These are phyloP conservation scores for Nannoperca obscura DNA, from an alignment of 2,797 vertebrate genomes.

Conservation along the genomic window DNA sequence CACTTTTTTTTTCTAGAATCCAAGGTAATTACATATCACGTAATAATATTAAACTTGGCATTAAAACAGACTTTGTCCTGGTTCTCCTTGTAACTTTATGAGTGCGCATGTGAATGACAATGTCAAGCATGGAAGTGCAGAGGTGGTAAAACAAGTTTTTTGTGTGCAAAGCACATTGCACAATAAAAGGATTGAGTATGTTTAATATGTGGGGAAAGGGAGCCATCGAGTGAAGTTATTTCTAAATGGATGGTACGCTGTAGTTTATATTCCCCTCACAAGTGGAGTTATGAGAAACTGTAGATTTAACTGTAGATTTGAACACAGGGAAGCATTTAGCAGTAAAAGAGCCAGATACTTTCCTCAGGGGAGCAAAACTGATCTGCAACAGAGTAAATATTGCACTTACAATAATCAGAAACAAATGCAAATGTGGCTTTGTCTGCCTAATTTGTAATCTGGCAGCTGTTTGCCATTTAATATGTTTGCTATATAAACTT, in stretches of 20 bases:
- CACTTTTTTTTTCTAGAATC: conserved; percentile 19
- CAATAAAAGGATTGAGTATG: not conserved
- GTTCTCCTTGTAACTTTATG: conserved; percentile 38
- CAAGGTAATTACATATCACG: conserved; percentile 20
- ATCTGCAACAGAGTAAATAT: not conserved
- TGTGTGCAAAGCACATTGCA: not conserved
- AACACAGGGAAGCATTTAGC: conserved; percentile 4
- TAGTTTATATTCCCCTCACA: not conserved
- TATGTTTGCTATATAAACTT: not conserved
- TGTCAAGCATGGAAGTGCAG: conserved; percentile 1
- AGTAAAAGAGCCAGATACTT: conserved; percentile 5
- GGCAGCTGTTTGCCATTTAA: not conserved
- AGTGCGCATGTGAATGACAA: not conserved
- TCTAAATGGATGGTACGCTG: not conserved
- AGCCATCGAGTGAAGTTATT: not conserved
- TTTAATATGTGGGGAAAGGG: not conserved
- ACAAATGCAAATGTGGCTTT: conserved; percentile 18
- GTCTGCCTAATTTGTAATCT: conserved; percentile 8
- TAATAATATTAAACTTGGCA: conserved; percentile 33
- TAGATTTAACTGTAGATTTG: not conserved
- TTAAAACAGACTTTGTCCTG: conserved; percentile 27
- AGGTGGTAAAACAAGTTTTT: not conserved
- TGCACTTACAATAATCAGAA: not conserved
- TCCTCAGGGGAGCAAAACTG: not conserved
- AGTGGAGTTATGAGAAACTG: not conserved